Percentiles rank a stretch among this genome's conserved stretches.
phyloP scores from a whole-genome alignment of 2,797 vertebrate species.

The Sphenodon punctatus region DNA sequence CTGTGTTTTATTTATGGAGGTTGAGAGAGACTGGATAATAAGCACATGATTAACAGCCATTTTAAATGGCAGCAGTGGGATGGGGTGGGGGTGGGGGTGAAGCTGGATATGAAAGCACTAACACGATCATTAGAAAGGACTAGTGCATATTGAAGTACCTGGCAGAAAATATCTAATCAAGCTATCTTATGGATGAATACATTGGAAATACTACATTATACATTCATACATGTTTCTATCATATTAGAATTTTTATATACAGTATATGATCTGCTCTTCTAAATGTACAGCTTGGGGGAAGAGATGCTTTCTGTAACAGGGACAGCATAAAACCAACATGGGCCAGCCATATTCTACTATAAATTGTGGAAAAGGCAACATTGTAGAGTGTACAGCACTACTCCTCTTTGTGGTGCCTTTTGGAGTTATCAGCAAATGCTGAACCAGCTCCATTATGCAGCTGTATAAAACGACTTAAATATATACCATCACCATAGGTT shows the following conservation, averaged over 20 bases:
- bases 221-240: conserved; percentile 70
- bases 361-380: conserved; percentile 61
- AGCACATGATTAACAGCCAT: conserved; percentile 20
- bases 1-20: conserved; percentile 63
- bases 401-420: conserved; percentile 14
- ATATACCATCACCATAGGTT: conserved; percentile 44
- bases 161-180: conserved; percentile 59
- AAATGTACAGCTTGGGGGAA: conserved; percentile 76
- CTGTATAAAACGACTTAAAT: conserved; percentile 47
- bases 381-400: conserved; percentile 50
- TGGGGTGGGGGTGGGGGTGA: conserved; percentile 15
- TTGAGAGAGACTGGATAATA: conserved; percentile 39
- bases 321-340: conserved; percentile 76
- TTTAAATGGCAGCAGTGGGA: conserved; percentile 24
- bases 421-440: conserved; percentile 29
- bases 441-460: conserved; percentile 8
- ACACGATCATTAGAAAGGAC: conserved; percentile 21
- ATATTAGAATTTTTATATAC: conserved; percentile 68
- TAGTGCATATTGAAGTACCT: conserved; percentile 74
- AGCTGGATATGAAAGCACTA: conserved; percentile 34
- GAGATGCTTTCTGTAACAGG: conserved; percentile 58
- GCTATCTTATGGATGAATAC: conserved; percentile 59
- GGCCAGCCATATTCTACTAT: conserved; percentile 80
- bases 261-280: conserved; percentile 73
- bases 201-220: conserved; percentile 68